These are phyloP conservation scores for Tillus elongatus DNA, from an alignment of 2,888 invertebrate genomes.

Conservation along the genomic window DNA sequence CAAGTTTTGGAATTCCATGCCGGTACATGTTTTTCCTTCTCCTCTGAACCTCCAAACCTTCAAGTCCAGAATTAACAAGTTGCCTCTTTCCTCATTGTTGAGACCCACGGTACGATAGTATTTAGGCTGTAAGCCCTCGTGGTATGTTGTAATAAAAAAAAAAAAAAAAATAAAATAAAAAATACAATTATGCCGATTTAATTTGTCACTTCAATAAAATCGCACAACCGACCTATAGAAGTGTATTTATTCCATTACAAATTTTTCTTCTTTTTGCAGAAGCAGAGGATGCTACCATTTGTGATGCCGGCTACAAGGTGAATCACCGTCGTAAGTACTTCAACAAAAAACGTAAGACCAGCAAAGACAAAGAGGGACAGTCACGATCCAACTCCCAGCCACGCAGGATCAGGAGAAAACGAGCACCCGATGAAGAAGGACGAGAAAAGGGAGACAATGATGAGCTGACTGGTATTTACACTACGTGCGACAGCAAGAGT, in stretches of 20 bases:
- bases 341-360: constrained; percentile 23
- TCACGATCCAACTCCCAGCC: not conserved
- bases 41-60: too few species aligned
- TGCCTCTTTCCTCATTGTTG: too few species aligned
- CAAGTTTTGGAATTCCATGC: too few species aligned
- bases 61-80: too few species aligned
- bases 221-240: too few species aligned
- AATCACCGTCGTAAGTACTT: constrained; percentile 40
- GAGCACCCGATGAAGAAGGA: constrained; percentile 6
- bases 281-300: constrained; percentile 45
- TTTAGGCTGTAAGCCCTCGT: too few species aligned
- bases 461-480: constrained; percentile 27
- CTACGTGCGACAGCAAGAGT: constrained; percentile 27
- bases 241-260: not conserved
- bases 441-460: constrained; percentile 11
- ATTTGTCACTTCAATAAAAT: too few species aligned
- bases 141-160: too few species aligned
- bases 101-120: too few species aligned
- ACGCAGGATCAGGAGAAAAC: constrained; percentile 1
- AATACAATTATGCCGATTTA: too few species aligned
- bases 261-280: constrained; percentile 32
- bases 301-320: constrained; percentile 47
- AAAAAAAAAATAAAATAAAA: too few species aligned
- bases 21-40: too few species aligned
- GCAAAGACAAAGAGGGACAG: constrained; percentile 6